Base-by-base conservation (phyloP, 2,113 vertebrate genomes). In the Sander lucioperca region DNA sequence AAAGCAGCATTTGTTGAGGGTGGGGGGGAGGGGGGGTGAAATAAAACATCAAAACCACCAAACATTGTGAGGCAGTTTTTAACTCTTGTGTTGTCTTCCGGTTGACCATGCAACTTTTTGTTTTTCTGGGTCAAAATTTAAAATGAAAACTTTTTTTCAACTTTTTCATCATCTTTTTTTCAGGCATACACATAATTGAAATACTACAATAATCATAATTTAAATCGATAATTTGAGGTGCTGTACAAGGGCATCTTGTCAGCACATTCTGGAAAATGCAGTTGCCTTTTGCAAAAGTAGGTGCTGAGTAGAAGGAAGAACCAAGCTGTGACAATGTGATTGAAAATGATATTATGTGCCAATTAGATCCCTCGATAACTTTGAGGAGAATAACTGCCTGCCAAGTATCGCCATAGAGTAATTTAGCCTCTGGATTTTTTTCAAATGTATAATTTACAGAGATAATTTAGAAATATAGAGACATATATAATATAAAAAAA, bases 11-110 rank as follows among this genome's bases (percentile, higher is more conserved):
- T 61, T 54, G 14, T 64, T 3, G 0, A 0, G n/a, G 13, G 58
- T 15, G 14, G 14, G 62, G 18, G n/a, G n/a, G n/a, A n/a, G 9
- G 58, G 45, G 13, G 14, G 62, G 18, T n/a, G 13, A 59, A 70
- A 53, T 27, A 51, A 65, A 50, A 30, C 43, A 45, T 77, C n/a
- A 53, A 77, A 80, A 65, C 56, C 36, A 54, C 7, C 45, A 86
- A 82, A 84, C 54, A 72, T 61, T 7, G 23, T 48, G 50, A 73
- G 39, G 39, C 39, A 43, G 39, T 43, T 43, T 43, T 33, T 33
- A 33, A 0, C 30, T 33, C 30, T 33, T 33, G 30, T 33, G 30
- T 33, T 33, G 30, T 33, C 30, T 33, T 33, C 30, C 30, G 30
- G 30, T 30, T 3, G 30, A 30, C 30, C 30, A 5, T 5, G 30